Base-by-base conservation (phyloP, 64 coral and sea anemone genomes). In the Hydrozoanthus tunicans region DNA sequence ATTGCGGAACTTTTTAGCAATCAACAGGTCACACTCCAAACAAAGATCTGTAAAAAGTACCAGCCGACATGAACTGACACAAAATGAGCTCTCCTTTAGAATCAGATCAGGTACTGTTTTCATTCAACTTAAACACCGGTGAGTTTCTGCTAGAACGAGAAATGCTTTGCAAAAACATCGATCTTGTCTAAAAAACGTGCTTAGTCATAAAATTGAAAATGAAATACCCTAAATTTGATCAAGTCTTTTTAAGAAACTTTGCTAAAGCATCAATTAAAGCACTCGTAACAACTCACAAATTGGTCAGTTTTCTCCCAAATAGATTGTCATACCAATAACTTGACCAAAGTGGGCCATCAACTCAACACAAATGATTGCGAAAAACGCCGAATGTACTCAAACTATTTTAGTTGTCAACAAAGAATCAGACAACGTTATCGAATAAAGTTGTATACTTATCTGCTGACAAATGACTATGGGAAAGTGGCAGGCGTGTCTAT, bases 401-500 rank as follows among this genome's bases (percentile, higher is more conserved):
- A 25, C 25, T 26, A 27, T 79, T 11, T 55, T 51, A 56, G 10
- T 23, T 58, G 68, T 25, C 17, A 25, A 80, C 17, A 80, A 80
- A 53, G 15, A 51, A 80, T 59, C 14, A 51, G 58, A 88, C 55
- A 74, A 88, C n/a, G 57, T 88, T 60, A 51, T 60, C 7, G 56
- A 88, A 88, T 75, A 88, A 55, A 1, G 56, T 61, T 17, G 68
- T 58, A 74, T 43, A 43, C 32, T 43, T 43, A 43, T 73, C 51
- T 3, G 73, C 55, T 43, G 68, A 74, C 84, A 74, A 86, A 85
- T 74, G 84, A 61, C 84, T 74, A 88, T 75, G 69, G 66, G 84
- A 88, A 88, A 88, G 54, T 88, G 68, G 70, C 84, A 88, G 84
- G 12, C 69, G 56, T 75, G n/a, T 74, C 84, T 6, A 10, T 88